Evolutionary conservation across 1,140 invertebrate genomes (phyloP), one percentile per base, ranked within the genome.

Genomic region (Rhyzopertha dominica): DNA sequence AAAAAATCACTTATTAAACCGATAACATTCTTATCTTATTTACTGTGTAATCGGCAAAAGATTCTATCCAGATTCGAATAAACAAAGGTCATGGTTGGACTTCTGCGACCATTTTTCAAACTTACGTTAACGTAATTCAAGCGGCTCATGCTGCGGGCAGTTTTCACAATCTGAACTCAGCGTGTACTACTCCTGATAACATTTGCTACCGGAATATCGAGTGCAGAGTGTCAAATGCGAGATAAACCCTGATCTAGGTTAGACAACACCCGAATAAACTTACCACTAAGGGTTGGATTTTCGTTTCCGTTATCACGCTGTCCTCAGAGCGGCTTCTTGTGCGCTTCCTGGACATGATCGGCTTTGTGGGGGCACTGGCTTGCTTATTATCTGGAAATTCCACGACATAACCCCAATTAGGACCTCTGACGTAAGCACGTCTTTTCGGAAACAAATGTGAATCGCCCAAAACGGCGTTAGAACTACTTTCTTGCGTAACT

Each of bases 341-440:
- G 24, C 65, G 54, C 56, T 67, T 67, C 28, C 65, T 54, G 10
- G 65, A 65, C 63, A 67, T 65, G n/a, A n/a, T n/a, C n/a, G n/a
- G n/a, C n/a, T n/a, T n/a, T n/a, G n/a, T n/a, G n/a, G n/a, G n/a
- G n/a, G n/a, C n/a, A n/a, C n/a, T n/a, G n/a, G n/a, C n/a, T n/a
- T n/a, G n/a, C n/a, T n/a, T n/a, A n/a, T n/a, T n/a, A n/a, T n/a
- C n/a, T n/a, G n/a, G n/a, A n/a, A n/a, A n/a, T n/a, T n/a, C n/a
- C n/a, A n/a, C n/a, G n/a, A n/a, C n/a, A n/a, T n/a, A n/a, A n/a
- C n/a, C n/a, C n/a, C n/a, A n/a, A n/a, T n/a, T n/a, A n/a, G n/a
- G n/a, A n/a, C n/a, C n/a, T n/a, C n/a, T n/a, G n/a, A n/a, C n/a
- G n/a, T n/a, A n/a, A n/a, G n/a, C n/a, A n/a, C n/a, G n/a, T n/a